Evolutionary conservation across 2,888 invertebrate genomes (phyloP).

Genomic region (Pammene aurita): DNA sequence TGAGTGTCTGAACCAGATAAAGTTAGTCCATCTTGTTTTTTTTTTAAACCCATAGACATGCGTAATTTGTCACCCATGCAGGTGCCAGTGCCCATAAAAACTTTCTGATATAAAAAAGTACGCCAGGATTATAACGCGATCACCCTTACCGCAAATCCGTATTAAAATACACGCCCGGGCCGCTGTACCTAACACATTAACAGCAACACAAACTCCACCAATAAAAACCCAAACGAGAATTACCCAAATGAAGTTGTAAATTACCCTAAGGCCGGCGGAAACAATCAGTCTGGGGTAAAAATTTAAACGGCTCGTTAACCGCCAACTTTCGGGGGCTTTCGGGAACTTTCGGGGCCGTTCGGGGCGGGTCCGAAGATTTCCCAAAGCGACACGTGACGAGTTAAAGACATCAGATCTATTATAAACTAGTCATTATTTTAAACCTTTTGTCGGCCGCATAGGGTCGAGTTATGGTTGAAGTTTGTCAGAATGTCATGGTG

Average conservation of each 20-base stretch:
- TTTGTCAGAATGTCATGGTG: not conserved
- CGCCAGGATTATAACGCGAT: not conserved
- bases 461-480: not conserved
- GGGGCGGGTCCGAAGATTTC: conserved; percentile 11
- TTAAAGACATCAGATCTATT: not conserved
- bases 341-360: conserved; percentile 14
- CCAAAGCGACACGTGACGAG: not conserved
- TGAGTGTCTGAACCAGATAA: too few species aligned
- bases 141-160: not conserved
- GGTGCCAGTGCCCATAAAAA: too few species aligned
- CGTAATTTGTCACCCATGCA: too few species aligned
- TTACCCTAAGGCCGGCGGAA: conserved; percentile 29
- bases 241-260: conserved; percentile 38
- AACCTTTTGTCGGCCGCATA: not conserved
- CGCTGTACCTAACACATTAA: conserved; percentile 15
- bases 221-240: conserved; percentile 34
- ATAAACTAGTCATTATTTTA: not conserved
- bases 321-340: conserved; percentile 52
- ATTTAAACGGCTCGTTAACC: conserved; percentile 57
- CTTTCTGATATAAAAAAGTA: too few species aligned
- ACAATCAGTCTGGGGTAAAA: conserved; percentile 48
- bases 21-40: too few species aligned
- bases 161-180: not conserved
- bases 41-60: too few species aligned
- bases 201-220: conserved; percentile 16